These are phyloP conservation scores for Drosophila neoperkinsi DNA, from an alignment of 2,888 invertebrate genomes.

Conservation along the genomic window DNA sequence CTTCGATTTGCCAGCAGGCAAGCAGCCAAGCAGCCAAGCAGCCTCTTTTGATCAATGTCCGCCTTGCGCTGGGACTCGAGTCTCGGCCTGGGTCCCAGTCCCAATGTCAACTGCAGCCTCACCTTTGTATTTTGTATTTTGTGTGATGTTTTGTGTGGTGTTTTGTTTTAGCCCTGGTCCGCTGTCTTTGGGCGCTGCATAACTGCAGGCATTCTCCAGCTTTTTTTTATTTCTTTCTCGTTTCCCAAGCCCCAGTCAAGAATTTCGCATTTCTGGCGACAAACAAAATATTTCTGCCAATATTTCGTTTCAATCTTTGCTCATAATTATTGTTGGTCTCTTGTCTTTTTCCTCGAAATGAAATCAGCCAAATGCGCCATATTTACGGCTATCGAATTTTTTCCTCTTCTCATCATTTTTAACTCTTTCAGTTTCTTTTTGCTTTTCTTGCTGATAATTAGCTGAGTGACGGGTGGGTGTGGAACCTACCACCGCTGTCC, in stretches of 20 bases:
- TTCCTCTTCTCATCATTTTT: neutral
- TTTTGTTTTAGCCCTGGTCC: slow-evolving; percentile 9
- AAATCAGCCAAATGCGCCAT: slow-evolving; percentile 73
- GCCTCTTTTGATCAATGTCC: slow-evolving; percentile 77
- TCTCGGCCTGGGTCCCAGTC: slow-evolving; percentile 28
- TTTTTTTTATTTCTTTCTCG: slow-evolving; percentile 13
- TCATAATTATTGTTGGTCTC: slow-evolving; percentile 70
- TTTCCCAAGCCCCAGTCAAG: slow-evolving; percentile 48
- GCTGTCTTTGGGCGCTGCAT: slow-evolving; percentile 50
- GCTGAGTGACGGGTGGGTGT: slow-evolving; percentile 63
- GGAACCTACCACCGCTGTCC: slow-evolving; percentile 19
- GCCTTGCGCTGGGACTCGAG: slow-evolving; percentile 22
- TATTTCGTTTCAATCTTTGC: slow-evolving; percentile 51
- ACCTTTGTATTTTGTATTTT: slow-evolving; percentile 39
- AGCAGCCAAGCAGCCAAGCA: slow-evolving; percentile 34
- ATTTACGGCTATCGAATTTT: no score
- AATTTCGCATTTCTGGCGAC: slow-evolving; percentile 72
- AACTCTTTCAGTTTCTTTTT: neutral
- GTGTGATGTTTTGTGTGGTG: neutral
- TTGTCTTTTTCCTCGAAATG: slow-evolving; percentile 47
- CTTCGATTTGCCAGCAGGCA: slow-evolving; percentile 69
- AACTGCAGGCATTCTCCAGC: slow-evolving; percentile 72
- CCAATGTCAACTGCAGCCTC: slow-evolving; percentile 78
- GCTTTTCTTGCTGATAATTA: slow-evolving; percentile 59
- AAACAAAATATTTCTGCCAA: slow-evolving; percentile 70